phyloP scores from a whole-genome alignment of 2,113 vertebrate species.

The Corythornis cristatus region DNA sequence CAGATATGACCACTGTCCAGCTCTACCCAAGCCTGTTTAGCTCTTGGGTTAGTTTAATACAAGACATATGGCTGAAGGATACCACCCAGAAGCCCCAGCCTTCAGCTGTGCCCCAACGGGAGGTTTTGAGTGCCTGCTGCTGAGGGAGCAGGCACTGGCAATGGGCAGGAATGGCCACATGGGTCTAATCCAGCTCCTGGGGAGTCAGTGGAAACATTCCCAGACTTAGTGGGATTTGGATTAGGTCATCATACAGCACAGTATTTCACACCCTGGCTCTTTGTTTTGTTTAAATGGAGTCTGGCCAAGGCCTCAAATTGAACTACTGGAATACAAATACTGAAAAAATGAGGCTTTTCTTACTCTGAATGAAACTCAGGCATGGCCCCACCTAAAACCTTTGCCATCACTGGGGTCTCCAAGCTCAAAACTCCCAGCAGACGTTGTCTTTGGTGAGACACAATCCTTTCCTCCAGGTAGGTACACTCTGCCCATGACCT shows the following conservation, averaged over 20 bases:
- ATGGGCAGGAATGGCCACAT: fast-evolving
- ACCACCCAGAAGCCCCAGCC: background rate
- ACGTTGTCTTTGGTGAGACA: background rate
- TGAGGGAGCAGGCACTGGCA: background rate
- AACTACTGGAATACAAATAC: background rate
- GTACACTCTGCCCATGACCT: background rate
- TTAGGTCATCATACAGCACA: conserved; percentile 15
- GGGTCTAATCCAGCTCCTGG: background rate
- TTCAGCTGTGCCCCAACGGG: background rate
- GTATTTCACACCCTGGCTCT: conserved; percentile 19
- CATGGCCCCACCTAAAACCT: background rate
- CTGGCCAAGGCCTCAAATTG: conserved; percentile 16
- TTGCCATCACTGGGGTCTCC: background rate
- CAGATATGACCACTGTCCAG: background rate
- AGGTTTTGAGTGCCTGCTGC: background rate
- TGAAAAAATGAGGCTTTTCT: background rate
- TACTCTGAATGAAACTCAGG: background rate
- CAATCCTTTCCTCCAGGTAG: background rate
- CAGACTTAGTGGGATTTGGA: conserved; percentile 34
- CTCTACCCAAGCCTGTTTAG: background rate
- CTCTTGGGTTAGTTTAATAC: background rate
- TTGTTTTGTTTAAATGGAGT: conserved; percentile 37
- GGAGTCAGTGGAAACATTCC: background rate
- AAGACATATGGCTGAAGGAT: background rate
- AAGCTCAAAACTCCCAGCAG: background rate